These are phyloP conservation scores for Eristalis intricaria DNA, from an alignment of 2,888 invertebrate species.

Conservation along the genomic window DNA sequence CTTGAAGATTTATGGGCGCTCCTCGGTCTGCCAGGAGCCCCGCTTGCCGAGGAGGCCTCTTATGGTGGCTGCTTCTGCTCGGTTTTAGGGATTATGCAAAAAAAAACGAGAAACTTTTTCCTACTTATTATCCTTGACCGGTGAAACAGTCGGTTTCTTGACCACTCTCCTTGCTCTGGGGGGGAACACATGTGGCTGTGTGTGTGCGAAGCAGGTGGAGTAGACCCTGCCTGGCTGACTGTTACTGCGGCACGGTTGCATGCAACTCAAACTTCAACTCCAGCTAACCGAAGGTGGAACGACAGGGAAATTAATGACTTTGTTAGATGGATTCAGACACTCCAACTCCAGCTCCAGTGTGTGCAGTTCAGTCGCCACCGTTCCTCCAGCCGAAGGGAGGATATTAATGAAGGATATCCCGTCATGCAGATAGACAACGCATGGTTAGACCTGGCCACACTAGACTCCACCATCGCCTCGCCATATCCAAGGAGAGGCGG, in stretches of 20 bases:
- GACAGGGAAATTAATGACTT: constrained; percentile 66
- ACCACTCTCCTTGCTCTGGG: background rate
- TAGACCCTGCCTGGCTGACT: background rate
- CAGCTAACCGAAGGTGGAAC: constrained; percentile 49
- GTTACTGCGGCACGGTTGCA: constrained; percentile 32
- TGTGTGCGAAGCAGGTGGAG: background rate
- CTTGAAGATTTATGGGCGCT: constrained; percentile 66
- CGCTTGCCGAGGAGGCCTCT: constrained; percentile 44
- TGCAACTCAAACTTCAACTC: constrained; percentile 34
- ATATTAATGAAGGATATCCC: constrained; percentile 72
- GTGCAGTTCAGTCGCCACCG: background rate
- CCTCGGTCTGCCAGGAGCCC: constrained; percentile 11
- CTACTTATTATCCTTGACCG: constrained; percentile 69
- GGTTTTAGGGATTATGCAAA: constrained; percentile 63
- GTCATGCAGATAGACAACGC: constrained; percentile 64
- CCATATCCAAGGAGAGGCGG: no score
- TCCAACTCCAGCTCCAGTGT: background rate
- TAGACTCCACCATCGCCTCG: background rate
- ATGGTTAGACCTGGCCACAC: constrained; percentile 26
- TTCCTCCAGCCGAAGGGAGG: constrained; percentile 1
- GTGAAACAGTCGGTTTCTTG: constrained; percentile 45
- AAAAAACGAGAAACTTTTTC: constrained; percentile 24
- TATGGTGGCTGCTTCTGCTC: constrained; percentile 29
- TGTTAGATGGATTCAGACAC: constrained; percentile 65
- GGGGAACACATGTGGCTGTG: background rate